These are phyloP conservation scores for Toxostoma redivivum DNA, from an alignment of 2,113 vertebrate species.

Conservation along the genomic window DNA sequence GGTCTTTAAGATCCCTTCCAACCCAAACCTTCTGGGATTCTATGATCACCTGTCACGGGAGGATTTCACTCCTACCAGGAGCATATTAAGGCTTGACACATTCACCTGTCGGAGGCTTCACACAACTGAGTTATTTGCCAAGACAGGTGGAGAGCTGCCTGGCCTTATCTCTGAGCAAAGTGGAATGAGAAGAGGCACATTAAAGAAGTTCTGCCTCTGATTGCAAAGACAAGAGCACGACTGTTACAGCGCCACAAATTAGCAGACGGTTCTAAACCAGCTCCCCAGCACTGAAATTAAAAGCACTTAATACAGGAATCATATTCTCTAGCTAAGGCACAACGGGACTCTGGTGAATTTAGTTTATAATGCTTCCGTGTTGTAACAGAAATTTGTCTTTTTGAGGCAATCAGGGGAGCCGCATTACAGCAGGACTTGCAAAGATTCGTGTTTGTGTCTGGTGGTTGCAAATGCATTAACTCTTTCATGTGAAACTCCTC, in stretches of 20 bases:
- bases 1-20: not conserved
- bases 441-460: slow-evolving; percentile 19
- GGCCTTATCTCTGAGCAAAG: not conserved
- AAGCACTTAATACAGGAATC: slow-evolving; percentile 66
- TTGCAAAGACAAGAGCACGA: not conserved
- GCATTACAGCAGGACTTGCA: slow-evolving; percentile 53
- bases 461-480: slow-evolving; percentile 14
- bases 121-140: slow-evolving; percentile 22
- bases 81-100: slow-evolving; percentile 1
- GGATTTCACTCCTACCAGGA: not conserved
- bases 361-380: slow-evolving; percentile 52
- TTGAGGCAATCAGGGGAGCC: slow-evolving; percentile 57
- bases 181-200: not conserved
- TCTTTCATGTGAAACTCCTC: not conserved
- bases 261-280: slow-evolving; percentile 43
- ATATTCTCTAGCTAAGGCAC: slow-evolving; percentile 55
- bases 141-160: slow-evolving; percentile 26
- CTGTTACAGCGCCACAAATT: not conserved
- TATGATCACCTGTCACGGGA: not conserved
- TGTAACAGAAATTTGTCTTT: slow-evolving; percentile 57
- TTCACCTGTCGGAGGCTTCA: slow-evolving; percentile 14
- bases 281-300: slow-evolving; percentile 62
- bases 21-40: not conserved
- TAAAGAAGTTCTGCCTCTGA: slow-evolving; percentile 26
- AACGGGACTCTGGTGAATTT: slow-evolving; percentile 56